A percentile compares a stretch with the other conserved stretches of the same genome.
Evolutionary conservation across 2,888 invertebrate species (phyloP).

Genomic region (Drosophila falleni): DNA sequence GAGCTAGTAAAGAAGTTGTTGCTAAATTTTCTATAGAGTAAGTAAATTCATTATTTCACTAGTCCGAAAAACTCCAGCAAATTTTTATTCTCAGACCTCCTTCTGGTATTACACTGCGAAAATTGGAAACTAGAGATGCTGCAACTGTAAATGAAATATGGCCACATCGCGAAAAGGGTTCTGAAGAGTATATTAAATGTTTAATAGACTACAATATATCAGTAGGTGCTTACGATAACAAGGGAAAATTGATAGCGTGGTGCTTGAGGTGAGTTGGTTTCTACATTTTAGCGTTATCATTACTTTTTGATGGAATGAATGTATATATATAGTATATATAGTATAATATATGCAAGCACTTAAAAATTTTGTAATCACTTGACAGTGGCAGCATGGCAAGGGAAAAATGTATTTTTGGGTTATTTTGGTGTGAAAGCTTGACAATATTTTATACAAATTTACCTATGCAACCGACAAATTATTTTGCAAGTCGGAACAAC

Average conservation of each 20-base stretch:
- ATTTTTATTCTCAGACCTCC: slow-evolving; percentile 57
- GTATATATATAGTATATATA: no score
- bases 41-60: slow-evolving; percentile 3
- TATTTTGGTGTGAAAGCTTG: no score
- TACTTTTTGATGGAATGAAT: no score
- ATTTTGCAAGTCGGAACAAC: no score
- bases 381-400: no score
- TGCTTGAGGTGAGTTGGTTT: slow-evolving; percentile 66
- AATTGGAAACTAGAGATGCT: slow-evolving; percentile 59
- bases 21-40: slow-evolving; percentile 67
- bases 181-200: slow-evolving; percentile 60
- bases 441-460: no score
- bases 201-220: slow-evolving; percentile 72
- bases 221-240: slow-evolving; percentile 73
- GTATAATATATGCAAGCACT: no score
- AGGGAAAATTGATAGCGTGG: slow-evolving; percentile 79
- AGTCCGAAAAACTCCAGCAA: neutral
- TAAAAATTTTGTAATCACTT: no score
- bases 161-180: slow-evolving; percentile 70
- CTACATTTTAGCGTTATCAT: no score
- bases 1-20: slow-evolving; percentile 60
- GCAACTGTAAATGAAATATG: slow-evolving; percentile 70
- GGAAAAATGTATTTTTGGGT: no score
- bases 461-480: no score
- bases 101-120: slow-evolving; percentile 52